Evolutionary conservation across 1,140 invertebrate species (phyloP).

Genomic region (Calliphora vicina): DNA sequence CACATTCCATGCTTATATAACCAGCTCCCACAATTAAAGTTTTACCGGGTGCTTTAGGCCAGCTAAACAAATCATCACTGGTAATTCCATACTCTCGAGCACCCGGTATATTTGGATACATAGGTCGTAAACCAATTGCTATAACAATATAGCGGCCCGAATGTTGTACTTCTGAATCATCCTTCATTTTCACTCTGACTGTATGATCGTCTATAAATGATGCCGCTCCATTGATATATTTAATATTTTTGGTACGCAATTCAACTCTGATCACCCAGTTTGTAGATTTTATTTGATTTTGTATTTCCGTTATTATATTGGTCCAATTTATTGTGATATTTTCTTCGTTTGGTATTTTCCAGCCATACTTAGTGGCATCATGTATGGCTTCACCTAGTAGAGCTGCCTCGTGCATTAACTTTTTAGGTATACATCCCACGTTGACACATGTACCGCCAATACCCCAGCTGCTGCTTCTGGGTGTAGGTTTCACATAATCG

Average conservation of each 20-base stretch:
- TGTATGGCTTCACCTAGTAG: constrained; percentile 83
- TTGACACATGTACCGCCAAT: constrained; percentile 97
- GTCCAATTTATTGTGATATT: constrained; percentile 77
- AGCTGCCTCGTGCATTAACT: constrained; percentile 95
- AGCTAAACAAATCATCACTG: constrained; percentile 96
- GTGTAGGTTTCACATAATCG: constrained; percentile 91
- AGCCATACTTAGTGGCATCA: constrained; percentile 82
- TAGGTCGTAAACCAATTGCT: constrained; percentile 91
- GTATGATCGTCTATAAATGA: constrained; percentile 85
- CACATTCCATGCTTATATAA: constrained; percentile 96
- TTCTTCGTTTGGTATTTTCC: constrained; percentile 74
- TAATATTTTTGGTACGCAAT: constrained; percentile 88
- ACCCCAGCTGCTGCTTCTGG: constrained; percentile 86
- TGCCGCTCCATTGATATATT: constrained; percentile 91
- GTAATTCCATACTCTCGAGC: constrained; percentile 90
- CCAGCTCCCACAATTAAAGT: constrained; percentile 94
- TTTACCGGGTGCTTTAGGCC: constrained; percentile 87
- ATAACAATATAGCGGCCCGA: constrained; percentile 88
- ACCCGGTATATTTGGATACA: constrained; percentile 86
- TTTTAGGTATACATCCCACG: constrained; percentile 98
- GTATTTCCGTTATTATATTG: constrained; percentile 74
- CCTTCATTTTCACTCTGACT: constrained; percentile 77
- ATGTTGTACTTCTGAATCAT: constrained; percentile 77
- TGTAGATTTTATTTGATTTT: constrained; percentile 90
- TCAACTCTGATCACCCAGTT: constrained; percentile 92